Conservation (phyloP, 1,140 invertebrate genomes). For the Belonocnema kinseyi region DNA sequence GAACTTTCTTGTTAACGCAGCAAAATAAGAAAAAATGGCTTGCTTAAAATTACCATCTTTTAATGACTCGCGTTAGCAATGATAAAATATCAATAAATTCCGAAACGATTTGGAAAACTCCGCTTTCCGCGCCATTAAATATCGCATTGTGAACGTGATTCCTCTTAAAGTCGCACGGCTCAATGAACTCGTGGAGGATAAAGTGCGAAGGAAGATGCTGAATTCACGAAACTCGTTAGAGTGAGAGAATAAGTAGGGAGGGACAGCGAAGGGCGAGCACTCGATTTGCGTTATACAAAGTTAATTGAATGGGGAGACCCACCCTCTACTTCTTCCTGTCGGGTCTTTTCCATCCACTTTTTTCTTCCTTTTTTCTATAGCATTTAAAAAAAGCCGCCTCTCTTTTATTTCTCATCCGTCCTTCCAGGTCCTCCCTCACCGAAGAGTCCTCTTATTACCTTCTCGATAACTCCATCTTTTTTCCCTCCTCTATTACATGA, state of each 20-base stretch:
- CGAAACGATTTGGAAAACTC: neutral
- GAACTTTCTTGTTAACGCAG: too few relatives aligned
- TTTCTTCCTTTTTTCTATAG: constrained; percentile 2
- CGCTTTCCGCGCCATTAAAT: neutral
- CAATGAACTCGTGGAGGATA: constrained; percentile 14
- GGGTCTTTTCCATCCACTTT: constrained; percentile 1
- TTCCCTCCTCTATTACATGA: too few relatives aligned
- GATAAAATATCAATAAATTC: constrained; percentile 13
- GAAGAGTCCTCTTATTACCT: neutral
- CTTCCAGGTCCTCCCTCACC: neutral
- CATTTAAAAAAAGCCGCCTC: constrained; percentile 1
- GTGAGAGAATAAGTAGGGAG: constrained; percentile 26
- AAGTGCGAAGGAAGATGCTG: constrained; percentile 27
- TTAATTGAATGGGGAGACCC: constrained; percentile 26
- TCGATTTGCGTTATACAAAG: constrained; percentile 28
- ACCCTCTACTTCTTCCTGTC: constrained; percentile 1
- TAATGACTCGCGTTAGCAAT: neutral
- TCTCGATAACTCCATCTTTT: neutral
- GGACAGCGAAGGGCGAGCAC: constrained; percentile 21
- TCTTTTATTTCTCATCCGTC: constrained; percentile 20
- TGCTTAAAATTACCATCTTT: neutral
- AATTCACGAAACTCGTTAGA: neutral
- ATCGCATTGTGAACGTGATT: neutral
- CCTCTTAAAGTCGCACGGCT: constrained; percentile 27
- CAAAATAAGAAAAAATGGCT: too few relatives aligned